Percentiles rank a stretch among this genome's conserved stretches.
Conservation (phyloP, 2,888 invertebrate species). For the Cephus nigrinus region DNA sequence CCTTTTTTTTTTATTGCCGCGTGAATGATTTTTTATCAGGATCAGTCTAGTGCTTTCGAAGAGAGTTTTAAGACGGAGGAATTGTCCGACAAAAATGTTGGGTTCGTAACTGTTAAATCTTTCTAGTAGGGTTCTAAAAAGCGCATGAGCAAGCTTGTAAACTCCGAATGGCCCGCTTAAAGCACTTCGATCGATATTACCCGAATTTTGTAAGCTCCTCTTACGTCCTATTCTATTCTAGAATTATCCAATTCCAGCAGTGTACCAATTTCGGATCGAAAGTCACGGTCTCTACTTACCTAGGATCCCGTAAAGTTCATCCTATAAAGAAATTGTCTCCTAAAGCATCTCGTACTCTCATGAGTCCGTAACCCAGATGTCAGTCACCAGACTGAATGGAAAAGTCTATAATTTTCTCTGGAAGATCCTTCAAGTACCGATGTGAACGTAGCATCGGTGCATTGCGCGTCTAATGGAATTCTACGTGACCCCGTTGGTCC, state of each 20-base stretch:
- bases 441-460: not conserved
- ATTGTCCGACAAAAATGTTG: not conserved
- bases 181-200: conserved; percentile 17
- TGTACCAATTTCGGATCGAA: not conserved
- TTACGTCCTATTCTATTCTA: not conserved
- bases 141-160: conserved; percentile 17
- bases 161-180: conserved; percentile 14
- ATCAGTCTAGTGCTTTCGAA: not conserved
- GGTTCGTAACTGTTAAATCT: not conserved
- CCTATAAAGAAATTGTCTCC: not conserved
- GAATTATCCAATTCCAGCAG: too few relatives aligned
- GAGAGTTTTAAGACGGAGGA: not conserved
- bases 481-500: not conserved
- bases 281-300: not conserved
- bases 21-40: not conserved
- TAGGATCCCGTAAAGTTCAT: not conserved
- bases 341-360: not conserved
- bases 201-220: conserved; percentile 5
- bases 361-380: not conserved
- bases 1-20: not conserved
- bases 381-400: not conserved
- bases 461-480: not conserved
- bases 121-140: not conserved
- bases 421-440: not conserved
- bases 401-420: not conserved